Evolutionary conservation across 2,888 invertebrate species (phyloP).

Genomic region (Amiota mariae): DNA sequence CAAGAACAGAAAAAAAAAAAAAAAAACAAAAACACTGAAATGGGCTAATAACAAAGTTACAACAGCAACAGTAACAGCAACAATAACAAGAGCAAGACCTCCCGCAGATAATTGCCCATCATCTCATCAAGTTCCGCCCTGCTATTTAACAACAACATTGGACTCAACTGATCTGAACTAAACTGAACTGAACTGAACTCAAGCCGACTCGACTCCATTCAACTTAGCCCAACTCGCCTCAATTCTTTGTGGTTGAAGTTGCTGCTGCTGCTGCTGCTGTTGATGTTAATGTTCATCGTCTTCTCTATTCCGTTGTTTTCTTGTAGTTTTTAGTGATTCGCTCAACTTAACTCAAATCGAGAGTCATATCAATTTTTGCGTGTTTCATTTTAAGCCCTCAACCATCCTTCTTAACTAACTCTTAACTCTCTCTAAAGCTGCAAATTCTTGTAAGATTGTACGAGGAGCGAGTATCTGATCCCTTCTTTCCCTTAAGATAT

Average conservation of each 20-base stretch:
- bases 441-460: too few species aligned
- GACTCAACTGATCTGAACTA: neutral
- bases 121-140: constrained; percentile 73
- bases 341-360: constrained; percentile 45
- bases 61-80: constrained; percentile 32
- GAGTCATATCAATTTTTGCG: constrained; percentile 66
- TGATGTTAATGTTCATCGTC: neutral
- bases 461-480: too few species aligned
- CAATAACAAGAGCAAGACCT: constrained; percentile 56
- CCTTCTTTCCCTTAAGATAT: too few species aligned
- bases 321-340: constrained; percentile 16
- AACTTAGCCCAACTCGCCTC: too few species aligned
- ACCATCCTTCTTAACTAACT: too few species aligned
- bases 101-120: constrained; percentile 73
- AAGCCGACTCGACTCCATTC: neutral
- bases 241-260: too few species aligned
- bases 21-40: neutral
- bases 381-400: constrained; percentile 22
- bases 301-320: neutral
- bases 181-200: neutral
- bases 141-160: constrained; percentile 70
- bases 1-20: constrained; percentile 15
- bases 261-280: constrained; percentile 1
- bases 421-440: too few species aligned
- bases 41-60: neutral